phyloP scores from a whole-genome alignment of 2,797 vertebrate species.

The Anableps anableps region DNA sequence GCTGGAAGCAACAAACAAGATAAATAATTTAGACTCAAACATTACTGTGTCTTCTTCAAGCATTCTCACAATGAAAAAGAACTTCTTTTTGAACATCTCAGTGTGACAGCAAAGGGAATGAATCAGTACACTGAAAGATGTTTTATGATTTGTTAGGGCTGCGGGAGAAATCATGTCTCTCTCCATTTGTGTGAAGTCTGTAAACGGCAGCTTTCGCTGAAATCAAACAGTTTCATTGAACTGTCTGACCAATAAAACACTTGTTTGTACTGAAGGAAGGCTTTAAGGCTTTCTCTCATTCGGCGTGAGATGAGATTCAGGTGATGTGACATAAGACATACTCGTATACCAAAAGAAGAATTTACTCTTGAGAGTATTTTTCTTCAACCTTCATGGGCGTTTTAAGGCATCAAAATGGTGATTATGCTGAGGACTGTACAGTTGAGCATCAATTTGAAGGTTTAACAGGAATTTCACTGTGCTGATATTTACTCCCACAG shows the following conservation, averaged over 20 bases:
- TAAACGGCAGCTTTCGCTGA: background rate
- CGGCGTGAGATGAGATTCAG: slow-evolving; percentile 13
- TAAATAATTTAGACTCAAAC: background rate
- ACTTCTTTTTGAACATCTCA: background rate
- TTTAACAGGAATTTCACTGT: slow-evolving; percentile 5
- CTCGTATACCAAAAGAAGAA: background rate
- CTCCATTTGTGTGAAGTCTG: background rate
- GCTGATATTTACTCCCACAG: slow-evolving; percentile 51
- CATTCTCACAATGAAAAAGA: background rate
- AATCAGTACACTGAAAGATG: background rate
- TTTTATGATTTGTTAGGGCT: background rate
- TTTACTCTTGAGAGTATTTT: background rate
- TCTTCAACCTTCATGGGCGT: background rate
- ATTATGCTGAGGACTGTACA: background rate
- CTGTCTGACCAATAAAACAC: background rate
- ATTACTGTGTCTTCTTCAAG: background rate
- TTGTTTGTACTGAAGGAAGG: background rate
- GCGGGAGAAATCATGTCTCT: background rate
- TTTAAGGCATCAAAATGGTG: slow-evolving; percentile 3
- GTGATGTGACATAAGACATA: slow-evolving; percentile 1
- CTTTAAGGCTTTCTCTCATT: slow-evolving; percentile 4
- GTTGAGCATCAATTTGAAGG: slow-evolving; percentile 5
- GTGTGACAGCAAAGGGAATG: background rate
- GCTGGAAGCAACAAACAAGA: background rate
- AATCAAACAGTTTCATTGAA: background rate